phyloP scores from a whole-genome alignment of 2,888 invertebrate genomes.

The Bimastos eiseni region DNA sequence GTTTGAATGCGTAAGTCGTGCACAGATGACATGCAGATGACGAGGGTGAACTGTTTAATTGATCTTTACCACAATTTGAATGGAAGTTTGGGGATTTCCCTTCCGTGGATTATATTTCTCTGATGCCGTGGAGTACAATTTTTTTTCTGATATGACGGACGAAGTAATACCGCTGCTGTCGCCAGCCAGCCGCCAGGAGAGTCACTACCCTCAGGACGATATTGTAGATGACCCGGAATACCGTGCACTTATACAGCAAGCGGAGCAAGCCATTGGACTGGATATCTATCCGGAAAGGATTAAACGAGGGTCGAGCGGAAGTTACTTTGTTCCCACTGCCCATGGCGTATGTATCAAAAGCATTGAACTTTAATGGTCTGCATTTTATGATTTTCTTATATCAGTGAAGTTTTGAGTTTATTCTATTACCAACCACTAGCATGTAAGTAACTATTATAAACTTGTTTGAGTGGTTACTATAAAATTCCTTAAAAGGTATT shows the following conservation, averaged over 20 bases:
- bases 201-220: constrained; percentile 67
- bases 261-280: constrained; percentile 79
- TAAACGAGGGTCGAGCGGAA: constrained; percentile 97
- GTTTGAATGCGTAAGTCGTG: neutral
- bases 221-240: constrained; percentile 40
- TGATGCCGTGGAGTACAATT: neutral
- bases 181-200: neutral
- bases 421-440: neutral
- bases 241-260: constrained; percentile 32
- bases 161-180: neutral
- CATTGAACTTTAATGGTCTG: neutral
- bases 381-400: neutral
- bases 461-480: neutral
- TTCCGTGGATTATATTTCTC: neutral
- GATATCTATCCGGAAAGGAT: constrained; percentile 94
- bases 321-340: constrained; percentile 95
- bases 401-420: neutral
- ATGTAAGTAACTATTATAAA: neutral
- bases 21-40: neutral
- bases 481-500: neutral
- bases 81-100: neutral
- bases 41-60: neutral
- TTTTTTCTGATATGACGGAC: neutral
- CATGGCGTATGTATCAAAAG: constrained; percentile 63
- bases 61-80: neutral